Conservation (phyloP, 2,888 invertebrate genomes). For the Cosmopolites sordidus region DNA sequence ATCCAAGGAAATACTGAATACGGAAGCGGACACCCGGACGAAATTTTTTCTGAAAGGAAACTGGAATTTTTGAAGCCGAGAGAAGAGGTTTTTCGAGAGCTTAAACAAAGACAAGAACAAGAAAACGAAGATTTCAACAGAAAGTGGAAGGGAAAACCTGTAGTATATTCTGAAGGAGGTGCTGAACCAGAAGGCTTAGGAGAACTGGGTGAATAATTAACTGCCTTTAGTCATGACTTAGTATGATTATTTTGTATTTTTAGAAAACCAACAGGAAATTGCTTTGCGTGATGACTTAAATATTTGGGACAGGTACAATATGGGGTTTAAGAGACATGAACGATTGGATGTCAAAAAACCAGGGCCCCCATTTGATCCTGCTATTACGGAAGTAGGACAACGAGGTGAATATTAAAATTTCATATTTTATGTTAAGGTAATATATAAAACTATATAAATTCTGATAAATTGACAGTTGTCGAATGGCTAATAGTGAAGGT, state of each 20-base stretch:
- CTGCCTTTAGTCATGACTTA: no score
- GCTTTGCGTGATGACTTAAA: slow-evolving; percentile 50
- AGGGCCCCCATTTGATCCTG: slow-evolving; percentile 75
- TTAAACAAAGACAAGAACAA: slow-evolving; percentile 33
- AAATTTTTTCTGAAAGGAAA: slow-evolving; percentile 36
- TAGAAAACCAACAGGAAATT: slow-evolving; percentile 23
- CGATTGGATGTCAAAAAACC: slow-evolving; percentile 92
- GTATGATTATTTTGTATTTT: slow-evolving; percentile 1
- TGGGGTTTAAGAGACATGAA: slow-evolving; percentile 83
- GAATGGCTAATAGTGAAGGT: no score
- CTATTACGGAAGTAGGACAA: slow-evolving; percentile 46
- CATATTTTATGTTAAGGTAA: not conserved
- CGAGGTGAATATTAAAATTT: slow-evolving; percentile 23
- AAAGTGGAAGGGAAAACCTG: slow-evolving; percentile 33
- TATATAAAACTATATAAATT: no score
- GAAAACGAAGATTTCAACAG: slow-evolving; percentile 24
- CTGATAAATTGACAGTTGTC: no score
- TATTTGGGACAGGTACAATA: slow-evolving; percentile 60
- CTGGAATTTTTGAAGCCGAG: slow-evolving; percentile 24
- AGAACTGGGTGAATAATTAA: slow-evolving; percentile 13
- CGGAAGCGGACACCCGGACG: slow-evolving; percentile 38
- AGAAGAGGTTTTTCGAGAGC: slow-evolving; percentile 38
- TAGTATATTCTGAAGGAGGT: slow-evolving; percentile 62
- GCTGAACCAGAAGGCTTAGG: slow-evolving; percentile 34
- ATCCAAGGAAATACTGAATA: slow-evolving; percentile 35